Percentiles rank a stretch among this genome's conserved stretches.
phyloP scores from a whole-genome alignment of 2,797 vertebrate genomes.

The Meriones psammophilus region DNA sequence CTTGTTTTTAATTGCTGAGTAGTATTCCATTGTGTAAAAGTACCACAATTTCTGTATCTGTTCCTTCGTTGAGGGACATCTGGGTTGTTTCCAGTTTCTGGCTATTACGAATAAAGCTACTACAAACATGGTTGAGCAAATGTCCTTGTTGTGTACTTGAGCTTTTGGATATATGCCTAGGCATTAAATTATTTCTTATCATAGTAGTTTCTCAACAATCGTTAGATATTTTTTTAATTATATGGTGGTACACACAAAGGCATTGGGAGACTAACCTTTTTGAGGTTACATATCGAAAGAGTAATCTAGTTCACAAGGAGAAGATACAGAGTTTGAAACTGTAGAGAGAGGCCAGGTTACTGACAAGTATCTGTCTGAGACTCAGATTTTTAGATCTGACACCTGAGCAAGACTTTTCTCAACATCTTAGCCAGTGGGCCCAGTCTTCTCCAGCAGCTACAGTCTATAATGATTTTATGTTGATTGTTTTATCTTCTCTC shows the following conservation, averaged over 20 bases:
- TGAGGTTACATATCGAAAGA: not conserved
- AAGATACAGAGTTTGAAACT: not conserved
- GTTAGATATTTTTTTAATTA: not conserved
- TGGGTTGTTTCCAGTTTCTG: too few relatives aligned
- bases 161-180: too few relatives aligned
- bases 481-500: not conserved
- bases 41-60: too few relatives aligned
- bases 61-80: too few relatives aligned
- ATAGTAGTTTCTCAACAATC: not conserved
- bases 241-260: not conserved
- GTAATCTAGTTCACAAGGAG: not conserved
- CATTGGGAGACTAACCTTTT: slow-evolving; percentile 9
- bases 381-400: not conserved
- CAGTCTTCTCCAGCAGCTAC: not conserved
- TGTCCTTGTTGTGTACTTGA: too few relatives aligned
- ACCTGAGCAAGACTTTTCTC: not conserved
- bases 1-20: too few relatives aligned
- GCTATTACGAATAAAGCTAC: too few relatives aligned
- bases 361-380: not conserved
- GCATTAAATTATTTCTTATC: not conserved
- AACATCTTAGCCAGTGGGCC: not conserved
- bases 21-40: too few relatives aligned
- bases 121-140: too few relatives aligned
- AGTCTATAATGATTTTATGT: not conserved
- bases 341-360: not conserved